A percentile compares a stretch with the other conserved stretches of the same genome.
Evolutionary conservation across 2,797 vertebrate genomes (phyloP).

Genomic region (Clarias platycephalus): DNA sequence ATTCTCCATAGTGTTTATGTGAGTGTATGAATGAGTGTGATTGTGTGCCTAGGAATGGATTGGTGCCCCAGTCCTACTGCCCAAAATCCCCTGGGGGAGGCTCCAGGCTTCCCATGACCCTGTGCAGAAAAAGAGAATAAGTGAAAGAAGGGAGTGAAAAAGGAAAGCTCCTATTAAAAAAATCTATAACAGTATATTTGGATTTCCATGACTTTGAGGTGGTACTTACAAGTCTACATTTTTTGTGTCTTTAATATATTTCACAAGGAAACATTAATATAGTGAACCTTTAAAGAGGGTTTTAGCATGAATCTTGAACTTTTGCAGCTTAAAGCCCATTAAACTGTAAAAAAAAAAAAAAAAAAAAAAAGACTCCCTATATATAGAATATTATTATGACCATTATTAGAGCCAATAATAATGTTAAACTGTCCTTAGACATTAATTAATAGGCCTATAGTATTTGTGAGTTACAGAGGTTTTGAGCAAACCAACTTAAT

Average conservation of each 20-base stretch:
- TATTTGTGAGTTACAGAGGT: not conserved
- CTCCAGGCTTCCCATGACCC: no score
- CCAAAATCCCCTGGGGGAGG: no score
- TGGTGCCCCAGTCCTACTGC: no score
- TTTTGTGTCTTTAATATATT: not conserved
- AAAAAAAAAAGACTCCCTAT: no score
- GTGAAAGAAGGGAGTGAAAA: no score
- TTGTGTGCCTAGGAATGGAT: no score
- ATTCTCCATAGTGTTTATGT: no score
- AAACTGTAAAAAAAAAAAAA: not conserved
- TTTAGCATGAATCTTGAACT: not conserved
- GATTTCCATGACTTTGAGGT: not conserved
- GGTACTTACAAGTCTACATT: not conserved
- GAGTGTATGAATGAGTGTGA: no score
- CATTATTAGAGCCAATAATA: not conserved
- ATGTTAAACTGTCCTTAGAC: not conserved
- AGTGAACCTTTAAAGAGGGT: not conserved
- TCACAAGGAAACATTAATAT: not conserved
- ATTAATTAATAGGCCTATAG: not conserved
- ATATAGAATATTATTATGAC: not conserved
- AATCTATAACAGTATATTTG: not conserved
- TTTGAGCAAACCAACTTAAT: not conserved
- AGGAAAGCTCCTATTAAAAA: not conserved
- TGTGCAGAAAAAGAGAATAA: no score
- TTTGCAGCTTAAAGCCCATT: not conserved